A percentile compares a stretch with the other conserved stretches of the same genome.
phyloP scores from a whole-genome alignment of 2,113 vertebrate genomes.

The Columba janthina region DNA sequence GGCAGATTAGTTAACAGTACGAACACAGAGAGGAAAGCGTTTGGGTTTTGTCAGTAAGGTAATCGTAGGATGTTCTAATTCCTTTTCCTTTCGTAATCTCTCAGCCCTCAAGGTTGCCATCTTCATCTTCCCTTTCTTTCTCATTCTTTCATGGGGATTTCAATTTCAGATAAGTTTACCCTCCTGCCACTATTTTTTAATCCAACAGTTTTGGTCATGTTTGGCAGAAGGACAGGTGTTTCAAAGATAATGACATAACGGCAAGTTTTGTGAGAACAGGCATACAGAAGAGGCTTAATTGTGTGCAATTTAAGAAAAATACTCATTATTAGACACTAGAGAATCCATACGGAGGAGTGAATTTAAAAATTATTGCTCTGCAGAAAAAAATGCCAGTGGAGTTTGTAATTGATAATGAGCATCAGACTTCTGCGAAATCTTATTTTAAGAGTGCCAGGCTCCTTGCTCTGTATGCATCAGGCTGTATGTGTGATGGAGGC shows the following conservation, averaged over 20 bases:
- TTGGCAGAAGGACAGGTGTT: conserved; percentile 50
- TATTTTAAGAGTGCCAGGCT: neutral
- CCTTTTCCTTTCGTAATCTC: neutral
- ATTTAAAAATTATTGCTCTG: conserved; percentile 34
- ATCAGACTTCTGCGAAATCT: neutral
- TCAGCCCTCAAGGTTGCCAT: neutral
- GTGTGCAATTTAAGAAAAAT: conserved; percentile 46
- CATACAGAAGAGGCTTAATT: conserved; percentile 45
- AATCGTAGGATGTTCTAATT: neutral
- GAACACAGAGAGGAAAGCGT: neutral
- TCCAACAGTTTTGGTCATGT: conserved; percentile 15
- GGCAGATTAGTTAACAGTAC: neutral
- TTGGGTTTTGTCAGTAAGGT: neutral
- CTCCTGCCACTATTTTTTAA: conserved; percentile 9
- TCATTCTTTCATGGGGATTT: neutral
- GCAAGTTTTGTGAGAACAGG: conserved; percentile 25
- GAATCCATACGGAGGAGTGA: conserved; percentile 26
- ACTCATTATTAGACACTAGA: conserved; percentile 52
- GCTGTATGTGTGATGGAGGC: neutral
- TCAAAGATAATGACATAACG: conserved; percentile 17
- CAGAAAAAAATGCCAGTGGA: neutral
- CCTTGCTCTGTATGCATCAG: neutral
- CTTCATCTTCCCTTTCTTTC: neutral
- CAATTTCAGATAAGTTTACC: neutral
- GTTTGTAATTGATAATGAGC: conserved; percentile 1